Conservation (phyloP, 2,888 invertebrate species). For the Drosophila mimica region DNA sequence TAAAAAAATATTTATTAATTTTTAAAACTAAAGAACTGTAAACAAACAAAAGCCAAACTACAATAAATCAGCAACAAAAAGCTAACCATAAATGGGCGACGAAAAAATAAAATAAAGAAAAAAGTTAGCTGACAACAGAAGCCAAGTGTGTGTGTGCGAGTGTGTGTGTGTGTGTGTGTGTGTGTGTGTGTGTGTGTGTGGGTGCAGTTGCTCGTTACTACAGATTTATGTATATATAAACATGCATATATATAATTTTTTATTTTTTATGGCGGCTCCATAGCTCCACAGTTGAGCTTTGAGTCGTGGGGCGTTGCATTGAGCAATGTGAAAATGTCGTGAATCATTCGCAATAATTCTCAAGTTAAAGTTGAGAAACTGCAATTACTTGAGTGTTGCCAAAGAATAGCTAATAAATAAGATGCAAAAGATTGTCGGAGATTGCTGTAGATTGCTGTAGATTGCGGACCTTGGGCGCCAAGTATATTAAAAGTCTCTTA, state of each 20-base stretch:
- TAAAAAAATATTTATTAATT: slow-evolving; percentile 15
- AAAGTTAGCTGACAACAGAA: slow-evolving; percentile 41
- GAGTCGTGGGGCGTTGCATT: slow-evolving; percentile 40
- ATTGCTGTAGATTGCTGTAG: too few relatives aligned
- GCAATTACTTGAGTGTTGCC: slow-evolving; percentile 16
- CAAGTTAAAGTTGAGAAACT: slow-evolving; percentile 22
- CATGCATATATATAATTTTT: slow-evolving; percentile 11
- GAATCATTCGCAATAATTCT: slow-evolving; percentile 44
- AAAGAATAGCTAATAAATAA: slow-evolving; percentile 42
- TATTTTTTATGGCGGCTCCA: slow-evolving; percentile 16
- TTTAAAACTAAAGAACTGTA: slow-evolving; percentile 7
- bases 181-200: slow-evolving; percentile 28
- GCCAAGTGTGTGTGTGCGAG: neutral
- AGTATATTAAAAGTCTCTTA: slow-evolving; percentile 19
- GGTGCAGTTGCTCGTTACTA: slow-evolving; percentile 47
- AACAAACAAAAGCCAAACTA: slow-evolving; percentile 46
- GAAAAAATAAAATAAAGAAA: slow-evolving; percentile 6
- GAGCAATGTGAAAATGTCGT: slow-evolving; percentile 58
- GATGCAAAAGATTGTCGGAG: slow-evolving; percentile 30
- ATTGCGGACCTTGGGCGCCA: slow-evolving; percentile 17
- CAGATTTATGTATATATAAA: slow-evolving; percentile 24
- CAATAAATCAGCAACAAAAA: slow-evolving; percentile 55
- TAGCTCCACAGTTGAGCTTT: too few relatives aligned
- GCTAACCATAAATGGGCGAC: slow-evolving; percentile 50
- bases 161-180: neutral